Evolutionary conservation across 2,113 vertebrate genomes (phyloP).

Genomic region (Apteryx mantelli): DNA sequence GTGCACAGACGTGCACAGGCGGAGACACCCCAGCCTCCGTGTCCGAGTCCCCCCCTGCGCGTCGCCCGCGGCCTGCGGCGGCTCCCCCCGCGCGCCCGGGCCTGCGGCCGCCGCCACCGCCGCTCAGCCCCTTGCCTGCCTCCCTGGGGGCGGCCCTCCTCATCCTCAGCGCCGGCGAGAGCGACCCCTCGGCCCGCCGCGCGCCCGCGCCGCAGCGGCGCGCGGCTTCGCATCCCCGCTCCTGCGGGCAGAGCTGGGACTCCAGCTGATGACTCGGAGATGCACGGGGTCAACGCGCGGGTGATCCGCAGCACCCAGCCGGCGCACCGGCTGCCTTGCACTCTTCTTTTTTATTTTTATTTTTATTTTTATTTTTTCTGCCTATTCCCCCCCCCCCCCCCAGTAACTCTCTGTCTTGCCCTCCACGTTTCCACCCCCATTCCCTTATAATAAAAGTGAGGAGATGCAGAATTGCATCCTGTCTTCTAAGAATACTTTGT

Average conservation of each 20-base stretch:
- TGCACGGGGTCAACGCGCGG: conserved; percentile 74
- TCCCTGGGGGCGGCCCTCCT: conserved; percentile 61
- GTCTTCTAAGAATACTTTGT: not conserved
- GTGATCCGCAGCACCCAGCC: conserved; percentile 70
- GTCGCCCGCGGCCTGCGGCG: not conserved
- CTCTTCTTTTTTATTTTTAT: not conserved
- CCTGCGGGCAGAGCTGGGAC: conserved; percentile 72
- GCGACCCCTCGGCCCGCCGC: conserved; percentile 70
- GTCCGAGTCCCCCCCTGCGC: not conserved
- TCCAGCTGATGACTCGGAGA: conserved; percentile 78
- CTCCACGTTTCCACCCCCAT: not conserved
- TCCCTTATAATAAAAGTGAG: conserved; percentile 11
- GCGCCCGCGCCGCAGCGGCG: conserved; percentile 45
- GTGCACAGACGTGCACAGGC: not conserved
- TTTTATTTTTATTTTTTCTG: not conserved
- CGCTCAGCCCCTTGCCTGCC: conserved; percentile 46
- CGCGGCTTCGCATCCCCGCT: conserved; percentile 75
- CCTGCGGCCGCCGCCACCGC: conserved; percentile 12
- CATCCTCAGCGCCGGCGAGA: conserved; percentile 54
- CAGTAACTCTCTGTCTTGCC: conserved; percentile 9
- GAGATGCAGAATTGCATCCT: conserved; percentile 5
- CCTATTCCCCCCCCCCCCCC: not conserved
- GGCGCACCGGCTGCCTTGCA: conserved; percentile 52
- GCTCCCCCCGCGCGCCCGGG: not conserved
- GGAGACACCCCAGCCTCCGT: too few species aligned